phyloP scores from a whole-genome alignment of 2,888 invertebrate species.

The Achlya flavicornis region DNA sequence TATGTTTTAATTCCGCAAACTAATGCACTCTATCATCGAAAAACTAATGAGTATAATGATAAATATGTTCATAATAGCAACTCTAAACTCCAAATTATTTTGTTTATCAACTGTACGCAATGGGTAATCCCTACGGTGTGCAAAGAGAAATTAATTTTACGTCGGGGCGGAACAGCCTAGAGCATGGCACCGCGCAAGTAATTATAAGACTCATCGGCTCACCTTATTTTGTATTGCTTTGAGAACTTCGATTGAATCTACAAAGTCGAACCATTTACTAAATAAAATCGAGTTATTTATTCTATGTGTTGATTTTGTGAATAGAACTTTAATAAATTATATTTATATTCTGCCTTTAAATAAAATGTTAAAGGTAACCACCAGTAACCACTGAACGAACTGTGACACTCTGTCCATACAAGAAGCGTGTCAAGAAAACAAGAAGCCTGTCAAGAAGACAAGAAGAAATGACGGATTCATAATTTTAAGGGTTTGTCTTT shows the following conservation, averaged over 20 bases:
- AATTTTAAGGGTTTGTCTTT: too few species aligned
- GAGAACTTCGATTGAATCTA: slow-evolving; percentile 37
- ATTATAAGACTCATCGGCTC: slow-evolving; percentile 58
- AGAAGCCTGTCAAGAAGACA: too few species aligned
- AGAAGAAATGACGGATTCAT: too few species aligned
- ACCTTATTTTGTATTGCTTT: slow-evolving; percentile 40
- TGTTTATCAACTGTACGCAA: slow-evolving; percentile 24
- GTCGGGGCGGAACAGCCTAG: slow-evolving; percentile 42
- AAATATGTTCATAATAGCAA: neutral
- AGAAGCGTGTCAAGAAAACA: too few species aligned
- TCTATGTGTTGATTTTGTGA: neutral
- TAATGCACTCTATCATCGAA: neutral
- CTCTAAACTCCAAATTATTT: slow-evolving; percentile 10
- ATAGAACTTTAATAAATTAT: too few species aligned
- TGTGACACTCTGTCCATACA: too few species aligned
- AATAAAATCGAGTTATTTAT: slow-evolving; percentile 1
- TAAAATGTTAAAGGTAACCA: too few species aligned
- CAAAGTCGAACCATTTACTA: slow-evolving; percentile 10
- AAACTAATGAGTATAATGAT: neutral
- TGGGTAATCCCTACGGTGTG: slow-evolving; percentile 24
- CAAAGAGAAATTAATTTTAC: slow-evolving; percentile 59
- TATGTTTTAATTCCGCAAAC: neutral
- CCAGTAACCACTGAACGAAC: too few species aligned
- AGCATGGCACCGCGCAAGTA: slow-evolving; percentile 45
- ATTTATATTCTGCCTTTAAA: too few species aligned